Evolutionary conservation across 2,797 vertebrate genomes (phyloP), one percentile per base, ranked within the genome.

Genomic region (Ibycter americanus): DNA sequence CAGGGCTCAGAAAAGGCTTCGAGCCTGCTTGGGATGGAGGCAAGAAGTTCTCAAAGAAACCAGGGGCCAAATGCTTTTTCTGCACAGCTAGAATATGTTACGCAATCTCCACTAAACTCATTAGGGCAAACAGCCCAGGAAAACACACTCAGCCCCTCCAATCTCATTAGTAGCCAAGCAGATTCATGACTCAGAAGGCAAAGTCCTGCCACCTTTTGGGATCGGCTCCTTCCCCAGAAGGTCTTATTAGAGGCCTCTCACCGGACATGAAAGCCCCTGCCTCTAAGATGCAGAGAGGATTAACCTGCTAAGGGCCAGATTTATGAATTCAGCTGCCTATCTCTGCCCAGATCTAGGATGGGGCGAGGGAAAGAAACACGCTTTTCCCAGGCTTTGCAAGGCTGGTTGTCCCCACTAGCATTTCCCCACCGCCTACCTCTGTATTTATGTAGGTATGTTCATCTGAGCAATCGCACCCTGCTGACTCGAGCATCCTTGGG

Each of bases 11-110:
- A 31, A 40, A 84, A 61, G 3, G 15, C 67, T 89, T 31, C 0
- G 0, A 56, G 12, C 2, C 8, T 15, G 3, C 13, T 67, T 22
- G 21, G 66, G 58, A 65, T 47, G n/a, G 32, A 67, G 23, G 7
- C 71, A 92, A n/a, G 4, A 76, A 72, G 11, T 26, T 47, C 25
- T 22, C 12, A 17, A n/a, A 40, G 19, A 55, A 38, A 8, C 0
- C 19, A 80, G 31, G 15, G 49, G 6, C 16, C 0, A 0, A 77
- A 31, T 86, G 38, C 12, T 49, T 93, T 63, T 80, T 54, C n/a
- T 18, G 6, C 2, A 2, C 40, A 18, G 42, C 36, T 1, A 1
- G 44, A 52, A 29, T 31, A 4, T 1, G 0, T 90, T 85, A 15
- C 61, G 54, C 74, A 81, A 80, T 16, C 59, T 22, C 63, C 56